Evolutionary conservation across 2,888 invertebrate species (phyloP), one percentile per base, ranked within the genome.

Genomic region (Lycaena phlaeas): DNA sequence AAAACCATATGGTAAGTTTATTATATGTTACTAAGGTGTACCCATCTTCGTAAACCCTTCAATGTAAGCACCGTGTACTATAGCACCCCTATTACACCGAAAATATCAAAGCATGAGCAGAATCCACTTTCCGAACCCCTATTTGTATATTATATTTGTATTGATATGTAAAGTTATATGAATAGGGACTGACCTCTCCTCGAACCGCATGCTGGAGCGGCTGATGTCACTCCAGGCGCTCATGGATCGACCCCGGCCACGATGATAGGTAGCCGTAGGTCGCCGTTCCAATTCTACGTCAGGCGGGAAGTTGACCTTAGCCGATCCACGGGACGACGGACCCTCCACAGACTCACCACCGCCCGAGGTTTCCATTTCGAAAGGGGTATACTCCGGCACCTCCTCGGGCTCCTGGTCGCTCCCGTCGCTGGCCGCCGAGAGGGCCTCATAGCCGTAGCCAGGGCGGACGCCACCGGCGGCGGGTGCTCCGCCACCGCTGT

Each of bases 181-280:
- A 2, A 28, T n/a, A 7, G 31, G 12, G 12, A 69, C 74, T 68
- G 38, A 92, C 92, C 92, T 90, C 68, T 92, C 92, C 52, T 92
- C 92, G 60, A 93, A 87, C 58, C 91, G 88, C 86, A 93, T 92
- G 66, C 93, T 93, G 52, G 92, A 93, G 42, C 93, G 87, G 59
- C 93, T 93, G 64, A 94, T 89, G 63, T 94, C 94, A 60, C 94
- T 94, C 94, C 94, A 94, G 27, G 92, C 93, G 61, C 93, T 94
- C 92, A 94, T 92, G 50, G 93, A 93, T 26, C 90, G 85, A 2
- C 89, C 93, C 66, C 77, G 87, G 46, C 81, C 86, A 11, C 87
- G 74, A 52, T 86, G 86, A 50, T 86, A 76, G 12, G 84, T 61
- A 28, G 78, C 72, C 2, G 78, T 76, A 7, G 86, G 72, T 12